Evolutionary conservation across 2,888 invertebrate genomes (phyloP), one percentile per base, ranked within the genome.

Genomic region (Dione juno): DNA sequence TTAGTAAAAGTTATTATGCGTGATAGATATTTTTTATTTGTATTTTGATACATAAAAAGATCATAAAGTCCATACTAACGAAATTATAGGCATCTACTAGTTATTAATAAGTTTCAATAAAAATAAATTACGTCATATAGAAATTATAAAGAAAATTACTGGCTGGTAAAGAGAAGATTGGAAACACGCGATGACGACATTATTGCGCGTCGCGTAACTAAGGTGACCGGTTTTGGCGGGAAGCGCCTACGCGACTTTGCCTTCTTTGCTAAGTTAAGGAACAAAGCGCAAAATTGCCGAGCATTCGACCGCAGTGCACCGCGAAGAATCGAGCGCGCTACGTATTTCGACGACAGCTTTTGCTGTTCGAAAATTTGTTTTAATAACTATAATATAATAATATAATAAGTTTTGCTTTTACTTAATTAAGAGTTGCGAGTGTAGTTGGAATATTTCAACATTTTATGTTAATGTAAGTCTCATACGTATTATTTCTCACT

Each of bases 271-370:
- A 63, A 74, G 76, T 74, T 76, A 72, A 80, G 67, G 82, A 77
- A 74, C 74, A 76, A 72, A 65, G 73, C 72, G 72, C 75, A 73
- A 76, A 76, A 75, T 73, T 72, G 76, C 69, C 76, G 74, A 75
- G 77, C 87, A 89, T 88, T 90, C 91, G 92, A 92, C 91, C 92
- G 92, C 90, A 91, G 92, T 92, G 88, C 89, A 88, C 87, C 86
- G 91, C 91, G 87, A 88, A 83, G 85, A 85, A 71, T 78, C 87
- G 87, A 88, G 83, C 87, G 87, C 85, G 84, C 84, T 84, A 82
- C 81, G 79, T 79, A 76, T 78, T 76, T 74, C 89, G 88, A 90
- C 91, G 90, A 90, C 92, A 87, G 90, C 90, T 78, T 68, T 75
- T 82, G 90, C 92, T 91, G 90, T 84, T 84, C 90, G 90, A 92